Evolutionary conservation across 2,113 vertebrate species (phyloP).

Genomic region (Phycodurus eques): DNA sequence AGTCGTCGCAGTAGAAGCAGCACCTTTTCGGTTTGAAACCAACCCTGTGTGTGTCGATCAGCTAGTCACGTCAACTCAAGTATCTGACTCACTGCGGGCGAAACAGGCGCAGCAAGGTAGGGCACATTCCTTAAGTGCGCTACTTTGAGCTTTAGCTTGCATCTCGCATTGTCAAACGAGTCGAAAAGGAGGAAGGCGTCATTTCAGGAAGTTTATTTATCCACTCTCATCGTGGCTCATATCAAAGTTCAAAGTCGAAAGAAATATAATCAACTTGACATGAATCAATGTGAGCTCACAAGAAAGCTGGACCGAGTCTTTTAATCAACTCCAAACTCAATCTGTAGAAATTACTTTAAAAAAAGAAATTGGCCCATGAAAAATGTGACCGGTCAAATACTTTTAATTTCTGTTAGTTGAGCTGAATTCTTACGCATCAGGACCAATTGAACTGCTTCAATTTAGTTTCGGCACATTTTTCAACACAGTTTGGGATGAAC

Average conservation of each 20-base stretch:
- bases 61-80: slow-evolving; percentile 6
- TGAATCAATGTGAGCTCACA: neutral
- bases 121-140: slow-evolving; percentile 55
- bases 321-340: neutral
- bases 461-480: too few species aligned
- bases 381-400: too few species aligned
- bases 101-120: slow-evolving; percentile 63
- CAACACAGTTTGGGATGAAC: too few species aligned
- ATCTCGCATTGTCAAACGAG: too few species aligned
- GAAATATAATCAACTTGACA: slow-evolving; percentile 6
- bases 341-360: neutral
- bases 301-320: slow-evolving; percentile 1
- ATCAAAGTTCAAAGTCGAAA: slow-evolving; percentile 25
- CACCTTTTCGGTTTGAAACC: slow-evolving; percentile 2
- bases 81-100: slow-evolving; percentile 39
- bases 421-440: too few species aligned
- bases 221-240: neutral
- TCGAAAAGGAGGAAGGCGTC: neutral
- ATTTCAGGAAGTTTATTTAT: neutral
- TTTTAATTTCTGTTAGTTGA: too few species aligned
- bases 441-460: too few species aligned
- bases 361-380: too few species aligned
- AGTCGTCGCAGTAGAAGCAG: slow-evolving; percentile 6
- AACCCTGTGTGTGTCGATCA: slow-evolving; percentile 33
- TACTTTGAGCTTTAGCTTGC: slow-evolving; percentile 18